These are phyloP conservation scores for Drosophila aff. DNA, from an alignment of 1,140 invertebrate species.

Conservation along the genomic window DNA sequence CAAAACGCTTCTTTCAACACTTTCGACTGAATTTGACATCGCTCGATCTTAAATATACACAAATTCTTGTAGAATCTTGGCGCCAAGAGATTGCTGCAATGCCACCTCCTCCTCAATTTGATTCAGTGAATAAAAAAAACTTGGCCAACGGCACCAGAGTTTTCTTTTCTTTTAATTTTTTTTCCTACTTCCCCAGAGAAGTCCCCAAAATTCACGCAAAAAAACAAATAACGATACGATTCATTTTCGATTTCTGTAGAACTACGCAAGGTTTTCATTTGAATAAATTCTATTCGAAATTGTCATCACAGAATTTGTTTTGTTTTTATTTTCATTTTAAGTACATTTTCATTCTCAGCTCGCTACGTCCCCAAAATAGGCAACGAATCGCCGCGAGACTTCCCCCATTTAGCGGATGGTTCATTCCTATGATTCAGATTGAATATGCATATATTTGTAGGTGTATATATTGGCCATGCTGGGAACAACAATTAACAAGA, in stretches of 20 bases:
- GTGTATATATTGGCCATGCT: slow-evolving; percentile 11
- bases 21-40: slow-evolving; percentile 61
- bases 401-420: slow-evolving; percentile 41
- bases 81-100: slow-evolving; percentile 75
- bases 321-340: slow-evolving; percentile 30
- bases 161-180: background rate
- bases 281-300: slow-evolving; percentile 60
- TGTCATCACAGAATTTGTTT: slow-evolving; percentile 44
- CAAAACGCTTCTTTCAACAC: slow-evolving; percentile 64
- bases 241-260: slow-evolving; percentile 66
- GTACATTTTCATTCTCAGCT: slow-evolving; percentile 26
- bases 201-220: slow-evolving; percentile 18
- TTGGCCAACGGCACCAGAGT: slow-evolving; percentile 7
- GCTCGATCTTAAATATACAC: slow-evolving; percentile 33
- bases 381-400: slow-evolving; percentile 37
- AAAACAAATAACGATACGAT: slow-evolving; percentile 40
- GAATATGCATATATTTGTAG: slow-evolving; percentile 6
- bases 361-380: slow-evolving; percentile 44
- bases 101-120: slow-evolving; percentile 11
- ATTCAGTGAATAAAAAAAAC: slow-evolving; percentile 6
- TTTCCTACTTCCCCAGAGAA: slow-evolving; percentile 5
- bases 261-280: slow-evolving; percentile 40
- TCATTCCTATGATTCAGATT: slow-evolving; percentile 65
- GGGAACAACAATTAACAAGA: slow-evolving; percentile 64
- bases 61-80: slow-evolving; percentile 72